Conservation (phyloP, 2,113 vertebrate species). For the Nanorana parkeri region DNA sequence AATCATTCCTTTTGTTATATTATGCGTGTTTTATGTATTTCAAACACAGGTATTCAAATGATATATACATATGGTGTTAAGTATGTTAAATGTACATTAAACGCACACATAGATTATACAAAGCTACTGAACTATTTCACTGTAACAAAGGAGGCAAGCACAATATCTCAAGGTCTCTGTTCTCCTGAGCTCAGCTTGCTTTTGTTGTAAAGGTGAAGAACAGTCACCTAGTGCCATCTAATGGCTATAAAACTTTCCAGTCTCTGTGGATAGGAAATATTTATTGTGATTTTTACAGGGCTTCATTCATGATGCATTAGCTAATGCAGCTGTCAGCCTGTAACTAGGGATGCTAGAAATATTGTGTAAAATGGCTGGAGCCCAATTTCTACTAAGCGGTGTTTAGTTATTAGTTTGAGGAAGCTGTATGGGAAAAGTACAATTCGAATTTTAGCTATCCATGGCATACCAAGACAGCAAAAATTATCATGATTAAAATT, state of each 20-base stretch:
- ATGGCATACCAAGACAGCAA: no score
- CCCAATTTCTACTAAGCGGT: slow-evolving; percentile 1
- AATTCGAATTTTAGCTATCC: not conserved
- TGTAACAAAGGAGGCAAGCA: slow-evolving; percentile 11
- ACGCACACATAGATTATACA: no score
- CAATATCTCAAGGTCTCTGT: slow-evolving; percentile 35
- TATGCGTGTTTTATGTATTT: no score
- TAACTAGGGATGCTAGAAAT: slow-evolving; percentile 37
- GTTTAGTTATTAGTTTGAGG: not conserved
- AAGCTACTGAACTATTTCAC: no score
- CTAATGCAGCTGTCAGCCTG: slow-evolving; percentile 49
- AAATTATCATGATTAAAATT: no score
- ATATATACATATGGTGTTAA: no score
- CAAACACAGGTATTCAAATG: no score
- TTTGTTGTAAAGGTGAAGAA: slow-evolving; percentile 22
- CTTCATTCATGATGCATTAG: slow-evolving; percentile 38
- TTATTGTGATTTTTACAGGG: slow-evolving; percentile 20
- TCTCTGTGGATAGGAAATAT: slow-evolving; percentile 8
- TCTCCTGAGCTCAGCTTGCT: slow-evolving; percentile 4
- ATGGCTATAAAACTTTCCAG: slow-evolving; percentile 35
- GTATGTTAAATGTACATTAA: no score
- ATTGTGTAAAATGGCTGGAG: slow-evolving; percentile 14
- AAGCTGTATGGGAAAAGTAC: not conserved
- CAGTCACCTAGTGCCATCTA: slow-evolving; percentile 54
- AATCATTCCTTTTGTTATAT: no score